A percentile compares a stretch with the other conserved stretches of the same genome.
These are phyloP conservation scores for Dorcus hopei DNA, from an alignment of 2,888 invertebrate genomes.

Conservation along the genomic window DNA sequence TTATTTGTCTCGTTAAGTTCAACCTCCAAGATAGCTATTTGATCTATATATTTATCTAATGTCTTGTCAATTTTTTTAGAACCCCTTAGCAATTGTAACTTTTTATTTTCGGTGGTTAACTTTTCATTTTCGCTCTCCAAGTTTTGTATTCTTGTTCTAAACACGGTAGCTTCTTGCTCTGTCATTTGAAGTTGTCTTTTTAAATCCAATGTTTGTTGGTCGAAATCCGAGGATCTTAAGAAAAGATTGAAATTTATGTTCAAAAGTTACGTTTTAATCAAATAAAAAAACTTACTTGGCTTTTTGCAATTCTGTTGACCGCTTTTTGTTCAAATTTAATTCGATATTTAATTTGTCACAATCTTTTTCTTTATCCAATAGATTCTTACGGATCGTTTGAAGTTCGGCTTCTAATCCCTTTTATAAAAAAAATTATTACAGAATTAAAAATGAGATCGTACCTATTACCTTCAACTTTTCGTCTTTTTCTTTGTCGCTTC, in stretches of 20 bases:
- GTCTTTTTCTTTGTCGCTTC: slow-evolving; percentile 51
- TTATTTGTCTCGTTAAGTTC: slow-evolving; percentile 59
- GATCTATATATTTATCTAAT: slow-evolving; percentile 57
- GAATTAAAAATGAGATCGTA: not conserved
- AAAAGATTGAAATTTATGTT: no score
- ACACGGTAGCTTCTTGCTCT: slow-evolving; percentile 71
- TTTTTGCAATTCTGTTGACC: slow-evolving; percentile 59
- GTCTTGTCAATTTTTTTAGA: slow-evolving; percentile 58
- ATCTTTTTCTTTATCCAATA: slow-evolving; percentile 80
- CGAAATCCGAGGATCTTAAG: slow-evolving; percentile 59
- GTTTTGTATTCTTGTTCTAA: slow-evolving; percentile 64
- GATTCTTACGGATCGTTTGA: slow-evolving; percentile 67
- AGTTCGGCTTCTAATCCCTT: slow-evolving; percentile 71
- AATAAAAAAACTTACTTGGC: slow-evolving; percentile 57
- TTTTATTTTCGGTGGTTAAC: slow-evolving; percentile 69
- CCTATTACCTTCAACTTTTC: slow-evolving; percentile 62
- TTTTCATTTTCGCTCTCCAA: slow-evolving; percentile 76
- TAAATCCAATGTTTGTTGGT: slow-evolving; percentile 65
- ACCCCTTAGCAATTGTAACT: slow-evolving; percentile 60
- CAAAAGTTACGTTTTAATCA: not conserved
- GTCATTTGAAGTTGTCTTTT: slow-evolving; percentile 73
- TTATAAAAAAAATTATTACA: slow-evolving; percentile 11
- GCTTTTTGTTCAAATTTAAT: slow-evolving; percentile 60
- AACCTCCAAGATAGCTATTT: slow-evolving; percentile 60
- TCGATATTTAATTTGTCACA: slow-evolving; percentile 75